Conservation (phyloP, 2,888 invertebrate genomes). For the Oligia latruncula region DNA sequence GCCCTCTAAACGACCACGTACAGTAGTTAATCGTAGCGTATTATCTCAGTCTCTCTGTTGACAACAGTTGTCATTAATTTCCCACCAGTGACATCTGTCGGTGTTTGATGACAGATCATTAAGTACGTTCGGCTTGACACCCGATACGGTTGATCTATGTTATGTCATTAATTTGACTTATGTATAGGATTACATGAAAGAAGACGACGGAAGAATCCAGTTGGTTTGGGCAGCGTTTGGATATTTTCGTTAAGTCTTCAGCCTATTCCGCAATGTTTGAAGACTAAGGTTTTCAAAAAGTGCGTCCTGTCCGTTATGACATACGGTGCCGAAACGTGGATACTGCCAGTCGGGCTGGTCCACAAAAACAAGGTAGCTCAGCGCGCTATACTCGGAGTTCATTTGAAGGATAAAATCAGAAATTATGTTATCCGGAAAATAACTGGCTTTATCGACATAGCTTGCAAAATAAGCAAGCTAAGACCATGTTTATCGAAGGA, state of each 20-base stretch:
- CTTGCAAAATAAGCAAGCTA: background rate
- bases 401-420: background rate
- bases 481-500: background rate
- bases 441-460: background rate
- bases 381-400: background rate
- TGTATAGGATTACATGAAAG: background rate
- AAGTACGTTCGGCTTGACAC: slow-evolving; percentile 10
- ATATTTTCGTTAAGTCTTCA: background rate
- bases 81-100: slow-evolving; percentile 13
- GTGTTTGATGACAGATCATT: slow-evolving; percentile 34
- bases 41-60: background rate
- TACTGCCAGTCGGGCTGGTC: background rate
- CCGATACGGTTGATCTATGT: slow-evolving; percentile 16
- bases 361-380: background rate
- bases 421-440: background rate
- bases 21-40: background rate
- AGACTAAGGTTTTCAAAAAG: background rate
- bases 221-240: background rate
- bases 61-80: slow-evolving; percentile 19
- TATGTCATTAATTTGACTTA: slow-evolving; percentile 12
- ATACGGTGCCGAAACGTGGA: background rate
- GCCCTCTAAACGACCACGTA: background rate
- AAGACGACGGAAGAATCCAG: background rate
- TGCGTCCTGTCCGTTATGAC: background rate
- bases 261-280: background rate